phyloP scores from a whole-genome alignment of 2,797 vertebrate species.

The Phrynocephalus guinanensis region DNA sequence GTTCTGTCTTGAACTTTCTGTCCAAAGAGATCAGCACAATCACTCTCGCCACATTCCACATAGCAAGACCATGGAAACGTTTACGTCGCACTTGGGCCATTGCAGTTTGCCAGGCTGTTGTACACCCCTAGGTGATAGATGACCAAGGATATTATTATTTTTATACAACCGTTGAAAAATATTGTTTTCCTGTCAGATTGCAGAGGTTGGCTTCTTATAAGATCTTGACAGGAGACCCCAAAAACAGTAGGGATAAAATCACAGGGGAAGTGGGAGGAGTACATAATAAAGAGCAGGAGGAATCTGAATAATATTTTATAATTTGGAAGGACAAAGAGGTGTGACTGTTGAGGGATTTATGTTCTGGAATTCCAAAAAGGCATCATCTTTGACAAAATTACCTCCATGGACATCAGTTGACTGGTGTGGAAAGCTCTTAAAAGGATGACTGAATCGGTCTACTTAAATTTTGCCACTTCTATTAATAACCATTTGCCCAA shows the following conservation, averaged over 20 bases:
- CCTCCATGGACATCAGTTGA: neutral
- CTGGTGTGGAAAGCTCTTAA: slow-evolving; percentile 2
- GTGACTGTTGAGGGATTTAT: neutral
- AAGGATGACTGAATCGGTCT: rapidly evolving
- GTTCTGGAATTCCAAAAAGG: neutral
- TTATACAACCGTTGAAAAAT: slow-evolving; percentile 33
- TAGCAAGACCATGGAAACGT: slow-evolving; percentile 37
- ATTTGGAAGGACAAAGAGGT: neutral
- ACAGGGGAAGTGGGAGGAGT: neutral
- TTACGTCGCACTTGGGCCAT: slow-evolving; percentile 16
- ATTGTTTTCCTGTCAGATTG: slow-evolving; percentile 44
- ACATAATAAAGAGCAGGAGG: slow-evolving; percentile 23
- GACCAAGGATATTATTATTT: slow-evolving; percentile 54
- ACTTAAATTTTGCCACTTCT: neutral
- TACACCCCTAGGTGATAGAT: slow-evolving; percentile 28
- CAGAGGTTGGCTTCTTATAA: slow-evolving; percentile 20
- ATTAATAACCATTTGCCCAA: neutral
- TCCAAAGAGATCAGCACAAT: slow-evolving; percentile 1
- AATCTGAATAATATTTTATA: neutral
- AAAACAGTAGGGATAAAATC: slow-evolving; percentile 16
- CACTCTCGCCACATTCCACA: neutral
- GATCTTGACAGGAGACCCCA: neutral
- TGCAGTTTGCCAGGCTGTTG: slow-evolving; percentile 19
- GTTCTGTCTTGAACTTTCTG: slow-evolving; percentile 86
- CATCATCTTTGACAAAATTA: neutral